Conservation (phyloP, 2,797 vertebrate species). For the Capromys pilorides region DNA sequence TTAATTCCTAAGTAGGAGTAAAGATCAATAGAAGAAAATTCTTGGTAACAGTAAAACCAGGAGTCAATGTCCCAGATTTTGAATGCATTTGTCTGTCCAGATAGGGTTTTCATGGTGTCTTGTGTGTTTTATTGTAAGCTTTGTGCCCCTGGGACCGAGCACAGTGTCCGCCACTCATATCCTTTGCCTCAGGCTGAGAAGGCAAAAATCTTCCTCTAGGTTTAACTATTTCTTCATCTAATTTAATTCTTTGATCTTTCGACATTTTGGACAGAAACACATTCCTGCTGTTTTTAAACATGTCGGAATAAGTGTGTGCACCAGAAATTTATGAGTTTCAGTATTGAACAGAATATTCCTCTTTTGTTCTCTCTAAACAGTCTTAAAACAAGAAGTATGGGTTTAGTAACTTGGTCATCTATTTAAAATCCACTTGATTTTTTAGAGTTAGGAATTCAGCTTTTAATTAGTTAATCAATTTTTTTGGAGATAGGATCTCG, state of each 20-base stretch:
- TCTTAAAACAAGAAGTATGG: not conserved
- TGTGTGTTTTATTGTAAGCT: not conserved
- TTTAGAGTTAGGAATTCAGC: not conserved
- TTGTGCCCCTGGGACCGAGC: too few species aligned
- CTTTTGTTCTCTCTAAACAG: not conserved
- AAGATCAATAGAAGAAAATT: not conserved
- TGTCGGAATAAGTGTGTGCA: not conserved
- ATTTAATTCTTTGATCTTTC: constrained; percentile 25
- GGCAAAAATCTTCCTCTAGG: not conserved
- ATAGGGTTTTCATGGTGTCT: not conserved
- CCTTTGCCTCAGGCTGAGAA: constrained; percentile 20
- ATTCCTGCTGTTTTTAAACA: constrained; percentile 4
- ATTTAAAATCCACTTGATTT: not conserved
- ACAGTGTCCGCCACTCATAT: not conserved
- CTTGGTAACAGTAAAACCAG: not conserved
- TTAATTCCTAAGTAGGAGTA: not conserved
- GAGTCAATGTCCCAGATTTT: not conserved
- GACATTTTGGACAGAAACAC: constrained; percentile 20
- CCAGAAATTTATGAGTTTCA: not conserved
- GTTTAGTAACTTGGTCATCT: not conserved
- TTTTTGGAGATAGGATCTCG: not conserved
- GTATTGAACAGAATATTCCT: not conserved
- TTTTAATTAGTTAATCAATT: not conserved
- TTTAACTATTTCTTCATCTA: not conserved
- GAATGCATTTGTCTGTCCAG: not conserved